Evolutionary conservation across 2,797 vertebrate genomes (phyloP), one percentile per base, ranked within the genome.

Genomic region (Karalla daura): DNA sequence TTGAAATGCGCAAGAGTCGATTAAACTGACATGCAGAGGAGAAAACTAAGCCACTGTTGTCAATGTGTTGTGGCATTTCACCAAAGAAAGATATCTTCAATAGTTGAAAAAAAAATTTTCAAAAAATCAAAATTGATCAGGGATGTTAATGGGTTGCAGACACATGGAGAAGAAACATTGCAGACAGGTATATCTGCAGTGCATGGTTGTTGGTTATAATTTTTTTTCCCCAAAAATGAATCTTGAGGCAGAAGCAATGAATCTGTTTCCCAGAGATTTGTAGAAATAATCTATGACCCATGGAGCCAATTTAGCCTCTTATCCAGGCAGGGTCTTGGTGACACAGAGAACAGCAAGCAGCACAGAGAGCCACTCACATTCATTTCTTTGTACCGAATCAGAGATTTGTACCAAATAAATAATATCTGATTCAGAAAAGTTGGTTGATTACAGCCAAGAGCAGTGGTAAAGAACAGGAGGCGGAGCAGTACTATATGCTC

Each of bases 271-370:
- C n/a, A 18, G 8, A 25, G 15, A 45, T 20, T 32, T 46, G 7
- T 4, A 46, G 39, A 27, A 68, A 50, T 25, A 56, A 51, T 46
- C 27, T 25, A 35, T 32, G 20, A 21, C 17, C 30, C 37, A 13
- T 17, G 27, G 37, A 50, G 20, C 0, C 41, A 13, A 24, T 56
- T 66, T 49, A 39, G 51, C 44, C 14, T 56, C 39, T 65, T 21
- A 50, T 45, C 30, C 15, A 25, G 5, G 41, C 7, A 17, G 32
- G 33, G 54, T 70, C 46, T 27, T 3, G 6, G 23, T 32, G 46
- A 70, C 64, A 43, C 54, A 46, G 32, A 6, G 30, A 47, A 24
- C 47, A 44, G 20, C 41, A 49, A 44, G 15, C 41, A 30, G 39
- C 28, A 41, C 53, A 51, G 9, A 37, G 40, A 30, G 32, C n/a